phyloP scores from a whole-genome alignment of 2,797 vertebrate genomes.

The Pseudochirops cupreus region DNA sequence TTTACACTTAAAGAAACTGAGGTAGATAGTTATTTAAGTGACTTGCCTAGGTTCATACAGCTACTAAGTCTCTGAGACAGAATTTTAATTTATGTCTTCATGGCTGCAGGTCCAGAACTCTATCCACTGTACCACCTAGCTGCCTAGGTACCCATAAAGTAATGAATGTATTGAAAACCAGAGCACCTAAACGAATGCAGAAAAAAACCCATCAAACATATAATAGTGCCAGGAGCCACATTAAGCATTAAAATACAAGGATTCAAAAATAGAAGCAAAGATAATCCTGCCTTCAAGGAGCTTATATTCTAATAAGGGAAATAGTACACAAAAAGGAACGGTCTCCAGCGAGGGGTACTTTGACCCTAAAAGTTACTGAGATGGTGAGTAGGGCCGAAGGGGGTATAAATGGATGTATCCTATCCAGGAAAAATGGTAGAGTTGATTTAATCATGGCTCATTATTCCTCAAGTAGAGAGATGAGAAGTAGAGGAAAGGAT shows the following conservation, averaged over 20 bases:
- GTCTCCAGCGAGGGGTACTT: not conserved
- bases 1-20: not conserved
- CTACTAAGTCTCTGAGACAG: not conserved
- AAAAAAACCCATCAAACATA: slow-evolving; percentile 9
- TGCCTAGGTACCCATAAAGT: not conserved
- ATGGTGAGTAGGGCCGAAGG: not conserved
- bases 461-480: not conserved
- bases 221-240: not conserved
- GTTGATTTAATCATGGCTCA: not conserved
- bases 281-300: too few species aligned
- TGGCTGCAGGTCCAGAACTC: not conserved
- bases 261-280: too few species aligned
- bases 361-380: not conserved
- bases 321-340: not conserved
- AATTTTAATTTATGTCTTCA: not conserved
- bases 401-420: not conserved
- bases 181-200: not conserved
- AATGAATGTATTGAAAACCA: slow-evolving; percentile 32
- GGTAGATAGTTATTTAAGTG: not conserved
- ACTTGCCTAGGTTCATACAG: not conserved
- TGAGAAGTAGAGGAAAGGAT: not conserved
- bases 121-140: not conserved
- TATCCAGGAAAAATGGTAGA: not conserved
- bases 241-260: not conserved
- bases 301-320: not conserved